Base-by-base conservation (phyloP, 2,797 vertebrate genomes). In the Coreius guichenoti region DNA sequence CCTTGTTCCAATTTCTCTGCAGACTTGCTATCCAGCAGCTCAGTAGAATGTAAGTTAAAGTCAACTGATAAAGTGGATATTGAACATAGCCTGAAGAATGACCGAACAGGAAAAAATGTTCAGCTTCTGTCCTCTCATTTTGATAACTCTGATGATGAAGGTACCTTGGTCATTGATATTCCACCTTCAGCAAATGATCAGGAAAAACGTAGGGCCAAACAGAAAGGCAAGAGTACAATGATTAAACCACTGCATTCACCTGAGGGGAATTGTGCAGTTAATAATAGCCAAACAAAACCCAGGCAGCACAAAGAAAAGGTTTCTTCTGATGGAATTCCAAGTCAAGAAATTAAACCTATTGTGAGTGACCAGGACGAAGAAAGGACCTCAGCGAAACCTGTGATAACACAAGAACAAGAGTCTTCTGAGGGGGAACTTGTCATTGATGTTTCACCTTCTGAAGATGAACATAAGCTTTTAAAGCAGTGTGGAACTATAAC, bases 1-100 rank as follows among this genome's bases (percentile, higher is more conserved):
- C 95, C 95, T 16, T 91, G 95, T 72, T 94, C 96, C 80, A 96
- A 96, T 92, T 96, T 94, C 85, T 95, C 94, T 81, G 91, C 95
- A 45, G 94, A 90, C 67, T 31, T 95, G 9, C 83, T 90, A 13
- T 92, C 93, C 79, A 88, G 89, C 85, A 91, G 87, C 83, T 92
- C 91, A 5, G 88, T 90, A 12, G 90, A 91, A 36, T 85, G 56
- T 54, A 91, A 87, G 80, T n/a, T 73, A 8, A 88, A 80, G 56
- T 81, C 80, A 4, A 56, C 33, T 6, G 65, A 63, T 58, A 87
- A 86, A 81, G 19, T 36, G 29, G 86, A 86, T 63, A 4, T 54
- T 17, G 82, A 86, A 26, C 63, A 43, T 39, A 5, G 78, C 26
- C 49, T 83, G 8, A 81, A 7, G 45, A 73, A 80, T 19, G 85